Evolutionary conservation across 2,797 vertebrate species (phyloP).

Genomic region (Myoxocephalus aenaeus): DNA sequence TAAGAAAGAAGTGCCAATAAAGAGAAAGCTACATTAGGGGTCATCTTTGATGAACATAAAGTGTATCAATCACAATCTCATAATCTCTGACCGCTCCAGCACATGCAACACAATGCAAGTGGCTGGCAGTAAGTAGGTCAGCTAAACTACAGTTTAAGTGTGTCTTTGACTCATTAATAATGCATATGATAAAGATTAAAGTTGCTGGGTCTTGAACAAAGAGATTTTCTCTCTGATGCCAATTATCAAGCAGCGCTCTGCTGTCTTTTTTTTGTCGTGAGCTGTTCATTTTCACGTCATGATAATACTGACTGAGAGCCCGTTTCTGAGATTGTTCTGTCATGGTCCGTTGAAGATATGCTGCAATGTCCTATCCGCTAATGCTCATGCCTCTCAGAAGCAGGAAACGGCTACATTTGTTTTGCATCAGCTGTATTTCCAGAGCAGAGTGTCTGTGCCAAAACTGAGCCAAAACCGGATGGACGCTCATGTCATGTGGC

Average conservation of each 20-base stretch:
- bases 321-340: neutral
- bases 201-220: slow-evolving; percentile 57
- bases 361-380: neutral
- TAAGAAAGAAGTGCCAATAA: neutral
- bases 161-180: slow-evolving; percentile 72
- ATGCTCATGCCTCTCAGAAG: neutral
- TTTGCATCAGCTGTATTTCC: slow-evolving; percentile 31
- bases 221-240: slow-evolving; percentile 47
- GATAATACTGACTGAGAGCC: slow-evolving; percentile 7
- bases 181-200: slow-evolving; percentile 68
- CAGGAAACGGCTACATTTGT: slow-evolving; percentile 29
- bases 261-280: neutral
- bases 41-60: neutral
- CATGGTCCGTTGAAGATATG: slow-evolving; percentile 7
- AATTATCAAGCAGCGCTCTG: slow-evolving; percentile 19
- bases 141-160: slow-evolving; percentile 75
- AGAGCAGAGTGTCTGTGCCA: slow-evolving; percentile 14
- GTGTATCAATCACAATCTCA: neutral
- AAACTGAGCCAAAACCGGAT: slow-evolving; percentile 14
- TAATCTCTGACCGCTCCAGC: slow-evolving; percentile 15
- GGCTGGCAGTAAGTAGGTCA: slow-evolving; percentile 74
- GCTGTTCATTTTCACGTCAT: slow-evolving; percentile 8
- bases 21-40: neutral
- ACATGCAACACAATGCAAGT: slow-evolving; percentile 64
- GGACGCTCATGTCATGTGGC: slow-evolving; percentile 27